phyloP scores from a whole-genome alignment of 1,140 invertebrate species.

The Heliconius nattereri region DNA sequence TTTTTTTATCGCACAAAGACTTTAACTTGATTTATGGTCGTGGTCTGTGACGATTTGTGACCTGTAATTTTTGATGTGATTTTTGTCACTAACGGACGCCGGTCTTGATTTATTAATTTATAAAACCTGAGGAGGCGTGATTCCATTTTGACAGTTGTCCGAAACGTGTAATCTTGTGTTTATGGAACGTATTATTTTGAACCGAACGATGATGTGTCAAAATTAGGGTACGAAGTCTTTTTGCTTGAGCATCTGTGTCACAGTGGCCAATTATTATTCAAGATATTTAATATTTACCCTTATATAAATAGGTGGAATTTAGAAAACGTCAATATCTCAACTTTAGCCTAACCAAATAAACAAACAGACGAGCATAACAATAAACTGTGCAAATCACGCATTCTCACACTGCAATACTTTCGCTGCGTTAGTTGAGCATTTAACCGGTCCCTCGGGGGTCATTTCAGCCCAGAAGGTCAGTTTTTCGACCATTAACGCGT shows the following conservation, averaged over 20 bases:
- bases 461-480: slow-evolving; percentile 69
- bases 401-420: slow-evolving; percentile 35
- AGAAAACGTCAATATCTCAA: neutral
- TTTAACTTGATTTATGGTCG: slow-evolving; percentile 73
- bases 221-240: slow-evolving; percentile 9
- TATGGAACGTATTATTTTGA: slow-evolving; percentile 49
- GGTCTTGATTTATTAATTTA: slow-evolving; percentile 75
- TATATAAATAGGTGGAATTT: neutral
- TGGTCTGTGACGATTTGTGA: slow-evolving; percentile 77
- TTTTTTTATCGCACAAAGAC: slow-evolving; percentile 69
- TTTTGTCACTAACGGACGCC: slow-evolving; percentile 73
- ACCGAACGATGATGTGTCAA: slow-evolving; percentile 40
- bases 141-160: slow-evolving; percentile 62
- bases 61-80: slow-evolving; percentile 75
- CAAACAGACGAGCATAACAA: neutral
- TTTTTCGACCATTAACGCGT: slow-evolving; percentile 76
- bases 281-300: neutral
- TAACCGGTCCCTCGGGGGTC: slow-evolving; percentile 67
- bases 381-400: slow-evolving; percentile 39
- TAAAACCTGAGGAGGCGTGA: slow-evolving; percentile 54
- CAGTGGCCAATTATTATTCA: neutral
- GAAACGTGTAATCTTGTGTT: slow-evolving; percentile 63
- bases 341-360: neutral
- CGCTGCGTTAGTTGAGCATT: slow-evolving; percentile 56
- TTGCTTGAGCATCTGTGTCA: neutral